Conservation (phyloP, 1,140 invertebrate species). For the Drosophila subobscura region DNA sequence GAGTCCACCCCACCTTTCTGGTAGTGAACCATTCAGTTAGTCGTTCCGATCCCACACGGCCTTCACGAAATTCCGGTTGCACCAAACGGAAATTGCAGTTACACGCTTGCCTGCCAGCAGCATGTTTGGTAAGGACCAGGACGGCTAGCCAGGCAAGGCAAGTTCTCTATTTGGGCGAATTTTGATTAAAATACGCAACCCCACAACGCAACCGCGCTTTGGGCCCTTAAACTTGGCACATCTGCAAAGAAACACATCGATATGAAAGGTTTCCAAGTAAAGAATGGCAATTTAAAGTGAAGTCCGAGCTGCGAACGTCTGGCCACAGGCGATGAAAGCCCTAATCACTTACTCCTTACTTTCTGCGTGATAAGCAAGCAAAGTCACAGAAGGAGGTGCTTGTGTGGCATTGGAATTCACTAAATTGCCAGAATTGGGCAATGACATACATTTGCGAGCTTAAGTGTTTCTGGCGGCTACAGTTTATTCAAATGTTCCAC, state of each 20-base stretch:
- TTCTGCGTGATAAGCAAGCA: constrained; percentile 42
- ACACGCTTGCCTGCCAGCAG: constrained; percentile 53
- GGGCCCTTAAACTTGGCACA: constrained; percentile 13
- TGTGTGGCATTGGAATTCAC: constrained; percentile 23
- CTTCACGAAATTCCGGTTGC: constrained; percentile 69
- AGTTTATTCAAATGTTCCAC: no score
- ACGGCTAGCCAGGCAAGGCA: neutral
- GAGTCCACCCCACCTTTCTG: constrained; percentile 25
- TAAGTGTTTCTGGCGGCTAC: no score
- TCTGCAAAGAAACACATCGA: constrained; percentile 14
- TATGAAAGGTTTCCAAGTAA: constrained; percentile 13
- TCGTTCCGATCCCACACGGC: constrained; percentile 8
- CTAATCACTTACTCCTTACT: constrained; percentile 58
- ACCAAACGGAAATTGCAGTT: constrained; percentile 77
- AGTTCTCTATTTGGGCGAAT: constrained; percentile 9
- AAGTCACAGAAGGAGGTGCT: constrained; percentile 17
- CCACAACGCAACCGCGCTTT: constrained; percentile 14
- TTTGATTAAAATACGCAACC: constrained; percentile 47
- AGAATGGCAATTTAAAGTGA: neutral
- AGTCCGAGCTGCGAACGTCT: neutral
- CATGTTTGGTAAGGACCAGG: constrained; percentile 6
- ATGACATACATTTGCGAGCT: neutral
- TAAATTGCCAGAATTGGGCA: neutral
- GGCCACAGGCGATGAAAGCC: constrained; percentile 53
- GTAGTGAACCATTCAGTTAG: constrained; percentile 31